These are phyloP conservation scores for Sinosuthora webbiana DNA, from an alignment of 2,113 vertebrate genomes.

Conservation along the genomic window DNA sequence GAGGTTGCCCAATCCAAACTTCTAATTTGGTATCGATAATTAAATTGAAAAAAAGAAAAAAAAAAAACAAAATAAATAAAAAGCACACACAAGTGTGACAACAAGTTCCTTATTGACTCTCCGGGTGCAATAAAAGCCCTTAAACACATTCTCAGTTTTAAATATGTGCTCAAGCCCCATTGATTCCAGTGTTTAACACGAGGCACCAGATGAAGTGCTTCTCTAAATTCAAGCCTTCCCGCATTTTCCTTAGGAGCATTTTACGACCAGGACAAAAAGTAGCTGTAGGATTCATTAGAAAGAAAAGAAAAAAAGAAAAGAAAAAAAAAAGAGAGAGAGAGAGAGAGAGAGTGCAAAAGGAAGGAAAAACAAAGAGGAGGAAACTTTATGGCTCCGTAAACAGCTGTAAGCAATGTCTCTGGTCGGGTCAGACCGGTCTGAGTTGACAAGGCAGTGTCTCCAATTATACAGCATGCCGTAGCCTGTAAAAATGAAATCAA, in stretches of 20 bases:
- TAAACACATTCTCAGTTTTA: background rate
- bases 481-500: conserved; percentile 74
- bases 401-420: conserved; percentile 73
- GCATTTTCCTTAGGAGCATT: background rate
- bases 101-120: background rate
- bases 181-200: background rate
- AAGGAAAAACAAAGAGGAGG: conserved; percentile 64
- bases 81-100: background rate
- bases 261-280: conserved; percentile 11
- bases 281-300: background rate
- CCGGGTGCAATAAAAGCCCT: background rate
- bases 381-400: conserved; percentile 67
- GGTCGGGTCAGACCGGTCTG: conserved; percentile 73
- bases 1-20: background rate
- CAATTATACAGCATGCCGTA: conserved; percentile 73
- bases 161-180: background rate
- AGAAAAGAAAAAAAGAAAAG: background rate
- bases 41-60: background rate
- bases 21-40: background rate
- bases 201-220: background rate
- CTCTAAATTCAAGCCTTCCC: background rate
- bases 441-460: conserved; percentile 72
- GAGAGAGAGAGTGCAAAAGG: background rate
- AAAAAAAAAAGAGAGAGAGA: background rate
- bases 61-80: background rate